Base-by-base conservation (phyloP, 1,140 invertebrate genomes). In the Anastrepha obliqua region DNA sequence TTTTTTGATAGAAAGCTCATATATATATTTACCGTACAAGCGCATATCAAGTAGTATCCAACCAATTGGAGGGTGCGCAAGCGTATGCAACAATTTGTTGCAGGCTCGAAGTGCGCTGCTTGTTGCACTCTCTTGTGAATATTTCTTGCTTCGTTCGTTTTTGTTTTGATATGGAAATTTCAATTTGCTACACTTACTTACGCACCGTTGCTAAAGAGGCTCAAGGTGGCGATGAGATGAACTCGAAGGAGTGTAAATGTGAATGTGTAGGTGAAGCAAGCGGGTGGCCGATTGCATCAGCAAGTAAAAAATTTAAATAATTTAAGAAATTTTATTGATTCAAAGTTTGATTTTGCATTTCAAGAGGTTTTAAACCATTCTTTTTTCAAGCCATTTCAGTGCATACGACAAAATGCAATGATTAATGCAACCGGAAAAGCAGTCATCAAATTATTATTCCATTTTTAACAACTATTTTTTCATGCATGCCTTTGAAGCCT, bases 1-100 rank as follows among this genome's bases (percentile, higher is more conserved):
- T n/a, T n/a, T n/a, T n/a, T n/a, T n/a, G n/a, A n/a, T n/a, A n/a
- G n/a, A n/a, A n/a, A n/a, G n/a, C n/a, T n/a, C n/a, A n/a, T n/a
- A n/a, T n/a, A n/a, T n/a, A n/a, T n/a, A n/a, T n/a, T n/a, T n/a
- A n/a, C n/a, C n/a, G n/a, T n/a, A n/a, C n/a, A n/a, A n/a, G n/a
- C n/a, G 67, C 67, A 74, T 3, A 44, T 74, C 47, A 44, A 47
- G 39, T 11, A 15, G 39, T 44, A 7, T 7, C 1, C 17, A 47
- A 74, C 39, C 15, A 47, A n/a, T 47, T 1, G 67, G 15, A 44
- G 44, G 44, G 42, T 74, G 42, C 67, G 67, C 44, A 74, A 74
- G 67, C 67, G 44, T n/a, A 47, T 74, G 67, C 44, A 74, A 74
- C 44, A 74, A 47, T 74, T 74, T 47, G 67, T 51, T 47, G 39